Conservation (phyloP, 2,888 invertebrate species). For the Brachyptera putata region DNA sequence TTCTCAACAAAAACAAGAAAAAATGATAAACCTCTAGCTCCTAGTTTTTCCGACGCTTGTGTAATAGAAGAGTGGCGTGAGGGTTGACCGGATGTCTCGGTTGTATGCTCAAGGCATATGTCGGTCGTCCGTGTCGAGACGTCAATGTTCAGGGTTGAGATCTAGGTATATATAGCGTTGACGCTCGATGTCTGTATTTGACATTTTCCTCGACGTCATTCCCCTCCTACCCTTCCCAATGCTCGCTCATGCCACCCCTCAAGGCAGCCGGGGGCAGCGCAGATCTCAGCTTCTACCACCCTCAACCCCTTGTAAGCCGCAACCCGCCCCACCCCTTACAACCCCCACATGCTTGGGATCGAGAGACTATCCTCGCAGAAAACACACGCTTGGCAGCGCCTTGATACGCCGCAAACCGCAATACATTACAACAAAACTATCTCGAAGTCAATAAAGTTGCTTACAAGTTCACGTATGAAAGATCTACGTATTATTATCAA, state of each 20-base stretch:
- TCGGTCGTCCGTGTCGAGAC: not conserved
- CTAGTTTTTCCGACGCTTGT: not conserved
- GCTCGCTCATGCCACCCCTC: not conserved
- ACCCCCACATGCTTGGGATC: too few species aligned
- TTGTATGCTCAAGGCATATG: not conserved
- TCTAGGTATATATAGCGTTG: not conserved
- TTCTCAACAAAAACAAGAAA: too few species aligned
- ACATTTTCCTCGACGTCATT: constrained; percentile 12
- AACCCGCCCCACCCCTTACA: not conserved
- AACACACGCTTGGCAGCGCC: too few species aligned
- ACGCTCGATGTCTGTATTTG: constrained; percentile 16
- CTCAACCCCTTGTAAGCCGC: not conserved
- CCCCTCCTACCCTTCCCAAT: not conserved
- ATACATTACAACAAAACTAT: too few species aligned
- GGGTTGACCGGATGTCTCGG: constrained; percentile 11
- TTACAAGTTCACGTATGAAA: too few species aligned
- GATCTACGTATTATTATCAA: too few species aligned
- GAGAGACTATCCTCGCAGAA: not conserved
- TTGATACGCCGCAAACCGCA: too few species aligned
- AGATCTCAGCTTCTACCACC: not conserved
- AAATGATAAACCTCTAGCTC: too few species aligned
- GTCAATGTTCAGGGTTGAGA: not conserved
- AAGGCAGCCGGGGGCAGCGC: not conserved
- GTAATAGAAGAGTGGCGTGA: not conserved
- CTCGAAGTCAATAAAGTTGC: too few species aligned